These are phyloP conservation scores for Cataglyphis albicans DNA, from an alignment of 2,888 invertebrate genomes.

Conservation along the genomic window DNA sequence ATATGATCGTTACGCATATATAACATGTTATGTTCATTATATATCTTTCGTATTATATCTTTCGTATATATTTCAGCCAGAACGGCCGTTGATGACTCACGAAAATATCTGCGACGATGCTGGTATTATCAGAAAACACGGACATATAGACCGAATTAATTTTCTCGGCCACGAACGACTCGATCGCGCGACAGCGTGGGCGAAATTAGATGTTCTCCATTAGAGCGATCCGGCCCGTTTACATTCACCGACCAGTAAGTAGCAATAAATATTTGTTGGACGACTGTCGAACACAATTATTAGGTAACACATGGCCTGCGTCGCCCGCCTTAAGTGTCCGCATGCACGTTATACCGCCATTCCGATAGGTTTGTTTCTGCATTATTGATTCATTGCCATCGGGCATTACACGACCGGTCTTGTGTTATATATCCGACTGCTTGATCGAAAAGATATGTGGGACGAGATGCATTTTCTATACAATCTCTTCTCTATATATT, in stretches of 20 bases:
- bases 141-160: slow-evolving; percentile 57
- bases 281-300: slow-evolving; percentile 72
- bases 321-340: slow-evolving; percentile 72
- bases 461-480: background rate
- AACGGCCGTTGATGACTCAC: slow-evolving; percentile 30
- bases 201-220: slow-evolving; percentile 68
- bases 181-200: slow-evolving; percentile 29
- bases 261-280: slow-evolving; percentile 75
- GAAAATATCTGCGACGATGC: slow-evolving; percentile 17
- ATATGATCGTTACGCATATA: background rate
- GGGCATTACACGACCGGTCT: slow-evolving; percentile 38
- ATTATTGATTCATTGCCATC: slow-evolving; percentile 72
- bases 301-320: slow-evolving; percentile 76
- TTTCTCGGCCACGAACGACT: slow-evolving; percentile 16
- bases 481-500: background rate
- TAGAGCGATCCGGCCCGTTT: slow-evolving; percentile 66
- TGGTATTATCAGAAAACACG: slow-evolving; percentile 1
- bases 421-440: slow-evolving; percentile 25
- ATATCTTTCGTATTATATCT: slow-evolving; percentile 12
- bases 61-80: slow-evolving; percentile 45
- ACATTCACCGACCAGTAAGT: slow-evolving; percentile 61
- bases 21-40: background rate
- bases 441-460: background rate
- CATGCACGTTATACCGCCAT: slow-evolving; percentile 76
- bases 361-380: slow-evolving; percentile 65